Conservation (phyloP, 1,140 invertebrate species). For the Leucophenga varia region DNA sequence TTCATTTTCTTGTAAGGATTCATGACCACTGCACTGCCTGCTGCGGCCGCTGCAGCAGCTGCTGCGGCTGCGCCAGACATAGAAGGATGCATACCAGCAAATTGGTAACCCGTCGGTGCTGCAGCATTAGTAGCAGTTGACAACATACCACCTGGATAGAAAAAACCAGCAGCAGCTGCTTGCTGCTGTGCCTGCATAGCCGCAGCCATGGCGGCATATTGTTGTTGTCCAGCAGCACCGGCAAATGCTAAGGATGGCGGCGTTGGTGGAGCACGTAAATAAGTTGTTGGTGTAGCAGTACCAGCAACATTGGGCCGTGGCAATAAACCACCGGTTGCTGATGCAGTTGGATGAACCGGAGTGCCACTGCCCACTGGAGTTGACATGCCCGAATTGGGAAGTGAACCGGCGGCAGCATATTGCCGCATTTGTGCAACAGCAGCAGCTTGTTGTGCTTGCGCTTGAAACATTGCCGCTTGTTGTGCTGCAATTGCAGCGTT, state of each 20-base stretch:
- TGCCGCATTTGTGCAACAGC: constrained; percentile 25
- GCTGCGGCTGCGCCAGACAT: constrained; percentile 20
- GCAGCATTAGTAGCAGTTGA: constrained; percentile 15
- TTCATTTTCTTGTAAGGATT: constrained; percentile 87
- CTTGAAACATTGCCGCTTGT: constrained; percentile 18
- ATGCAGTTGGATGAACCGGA: constrained; percentile 34
- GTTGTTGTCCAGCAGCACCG: constrained; percentile 23
- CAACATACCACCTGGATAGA: constrained; percentile 43
- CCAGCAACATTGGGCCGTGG: constrained; percentile 58
- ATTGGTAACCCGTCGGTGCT: constrained; percentile 28
- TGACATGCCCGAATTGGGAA: constrained; percentile 55
- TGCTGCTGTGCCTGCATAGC: constrained; percentile 13
- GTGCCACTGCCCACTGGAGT: constrained; percentile 29
- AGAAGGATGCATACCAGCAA: constrained; percentile 27
- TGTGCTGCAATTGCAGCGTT: constrained; percentile 19
- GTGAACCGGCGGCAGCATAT: constrained; percentile 52
- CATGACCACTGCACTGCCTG: constrained; percentile 65
- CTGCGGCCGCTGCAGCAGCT: constrained; percentile 45
- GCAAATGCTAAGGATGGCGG: constrained; percentile 57
- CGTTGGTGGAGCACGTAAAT: constrained; percentile 60
- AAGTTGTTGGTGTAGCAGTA: constrained; percentile 60
- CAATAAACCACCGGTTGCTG: constrained; percentile 24
- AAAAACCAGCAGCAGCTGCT: constrained; percentile 26
- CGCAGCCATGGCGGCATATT: constrained; percentile 30
- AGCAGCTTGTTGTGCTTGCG: constrained; percentile 17